A percentile compares a stretch with the other conserved stretches of the same genome.
These are phyloP conservation scores for Sebastiscus albofasciatus DNA, from an alignment of 2,797 vertebrate species.

Conservation along the genomic window DNA sequence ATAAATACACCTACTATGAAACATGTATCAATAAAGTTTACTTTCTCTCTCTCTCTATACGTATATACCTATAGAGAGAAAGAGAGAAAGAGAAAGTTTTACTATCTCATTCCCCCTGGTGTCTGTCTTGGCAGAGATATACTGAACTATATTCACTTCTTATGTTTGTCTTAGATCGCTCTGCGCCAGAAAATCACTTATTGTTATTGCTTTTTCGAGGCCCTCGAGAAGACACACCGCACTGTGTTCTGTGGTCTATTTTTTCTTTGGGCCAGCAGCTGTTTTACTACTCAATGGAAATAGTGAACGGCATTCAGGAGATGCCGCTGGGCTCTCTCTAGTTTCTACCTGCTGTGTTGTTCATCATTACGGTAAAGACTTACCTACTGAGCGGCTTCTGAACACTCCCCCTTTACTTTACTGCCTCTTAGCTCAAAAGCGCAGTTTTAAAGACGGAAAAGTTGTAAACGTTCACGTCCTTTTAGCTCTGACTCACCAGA, in stretches of 20 bases:
- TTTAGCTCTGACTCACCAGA: constrained; percentile 12
- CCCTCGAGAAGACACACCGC: constrained; percentile 13
- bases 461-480: constrained; percentile 11
- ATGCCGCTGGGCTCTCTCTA: constrained; percentile 24
- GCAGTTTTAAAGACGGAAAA: constrained; percentile 43
- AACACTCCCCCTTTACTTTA: constrained; percentile 36
- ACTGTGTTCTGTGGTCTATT: constrained; percentile 39
- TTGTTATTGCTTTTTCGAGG: constrained; percentile 24
- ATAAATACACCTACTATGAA: constrained; percentile 14
- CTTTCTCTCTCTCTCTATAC: too few relatives aligned
- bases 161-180: constrained; percentile 43
- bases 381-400: constrained; percentile 48
- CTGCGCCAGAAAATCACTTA: constrained; percentile 35
- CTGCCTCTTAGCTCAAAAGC: constrained; percentile 18
- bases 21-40: background rate
- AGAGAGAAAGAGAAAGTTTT: background rate
- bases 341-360: constrained; percentile 50
- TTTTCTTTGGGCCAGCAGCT: constrained; percentile 39
- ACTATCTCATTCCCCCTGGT: constrained; percentile 26
- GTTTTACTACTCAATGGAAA: constrained; percentile 69
- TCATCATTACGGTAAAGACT: constrained; percentile 47
- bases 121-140: constrained; percentile 40
- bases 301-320: constrained; percentile 50
- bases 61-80: too few relatives aligned
- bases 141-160: constrained; percentile 16